Evolutionary conservation across 2,797 vertebrate genomes (phyloP).

Genomic region (Balearica regulorum): DNA sequence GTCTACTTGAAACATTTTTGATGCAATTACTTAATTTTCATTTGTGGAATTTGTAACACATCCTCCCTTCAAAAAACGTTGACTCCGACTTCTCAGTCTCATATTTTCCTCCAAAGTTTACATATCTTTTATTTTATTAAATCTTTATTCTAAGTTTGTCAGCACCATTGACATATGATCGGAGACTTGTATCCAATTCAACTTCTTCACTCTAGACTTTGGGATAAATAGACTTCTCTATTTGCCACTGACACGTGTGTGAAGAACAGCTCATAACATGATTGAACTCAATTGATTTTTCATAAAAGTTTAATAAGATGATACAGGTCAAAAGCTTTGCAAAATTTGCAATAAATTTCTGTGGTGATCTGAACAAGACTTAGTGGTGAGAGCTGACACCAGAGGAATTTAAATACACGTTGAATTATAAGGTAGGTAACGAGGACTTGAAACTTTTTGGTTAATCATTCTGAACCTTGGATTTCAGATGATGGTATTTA

Average conservation of each 20-base stretch:
- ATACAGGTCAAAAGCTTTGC: slow-evolving; percentile 72
- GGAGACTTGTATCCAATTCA: neutral
- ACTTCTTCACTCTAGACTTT: neutral
- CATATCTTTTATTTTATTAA: neutral
- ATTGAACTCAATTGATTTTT: slow-evolving; percentile 75
- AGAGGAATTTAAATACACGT: neutral
- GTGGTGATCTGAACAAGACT: slow-evolving; percentile 39
- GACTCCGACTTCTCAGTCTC: neutral
- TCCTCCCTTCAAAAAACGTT: neutral
- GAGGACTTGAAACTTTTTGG: neutral
- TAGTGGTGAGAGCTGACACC: slow-evolving; percentile 33
- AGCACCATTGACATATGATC: neutral
- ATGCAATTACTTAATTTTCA: neutral
- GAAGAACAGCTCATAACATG: slow-evolving; percentile 52
- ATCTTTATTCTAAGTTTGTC: neutral
- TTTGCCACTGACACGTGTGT: slow-evolving; percentile 42
- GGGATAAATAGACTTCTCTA: slow-evolving; percentile 26
- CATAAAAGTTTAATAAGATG: slow-evolving; percentile 76
- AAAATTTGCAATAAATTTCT: slow-evolving; percentile 70
- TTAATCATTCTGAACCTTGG: neutral
- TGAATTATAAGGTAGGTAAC: neutral
- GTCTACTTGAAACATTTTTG: neutral
- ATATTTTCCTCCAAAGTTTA: neutral
- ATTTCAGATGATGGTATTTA: neutral
- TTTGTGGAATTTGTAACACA: neutral